Evolutionary conservation across 2,113 vertebrate genomes (phyloP), one percentile per base, ranked within the genome.

Genomic region (Dendrocopos noguchii): DNA sequence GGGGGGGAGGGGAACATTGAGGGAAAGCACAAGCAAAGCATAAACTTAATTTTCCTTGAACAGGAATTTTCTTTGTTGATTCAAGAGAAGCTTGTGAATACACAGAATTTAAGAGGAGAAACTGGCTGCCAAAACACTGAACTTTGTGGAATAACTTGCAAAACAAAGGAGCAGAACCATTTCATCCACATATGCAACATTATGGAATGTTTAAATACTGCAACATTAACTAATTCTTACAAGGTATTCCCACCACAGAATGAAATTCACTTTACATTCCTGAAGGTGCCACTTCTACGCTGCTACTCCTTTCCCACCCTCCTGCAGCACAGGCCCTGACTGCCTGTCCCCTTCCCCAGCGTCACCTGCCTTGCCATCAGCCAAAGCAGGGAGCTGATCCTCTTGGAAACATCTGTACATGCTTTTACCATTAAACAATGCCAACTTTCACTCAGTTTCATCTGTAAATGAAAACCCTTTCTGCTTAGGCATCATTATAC

Each of bases 21-120:
- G 87, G 72, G 74, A 93, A 27, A 92, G 56, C 25, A 95, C n/a
- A 93, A 82, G 79, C 82, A 87, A 92, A 87, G 95, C 64, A 44
- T 84, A 53, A 34, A 83, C 27, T 28, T 28, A 66, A 71, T 59
- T 95, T 71, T 29, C 79, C 44, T 78, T 34, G 12, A 78, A 78
- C 4, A 74, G 19, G 34, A 20, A 1, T 7, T 15, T 56, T 16
- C 59, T 64, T 56, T 39, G 2, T 29, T 12, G 4, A 56, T 50
- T 61, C 84, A 74, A 27, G 1, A 0, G 7, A 60, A 74, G 20
- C 33, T 47, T 57, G 16, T 55, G 50, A 50, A 56, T 15, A 21
- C 6, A 6, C 21, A 50, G 21, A 50, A 4, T 25, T 44, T n/a
- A 36, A 80, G 29, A 25, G 29, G 72, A 74, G 20, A 44, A 88